Evolutionary conservation across 2,888 invertebrate genomes (phyloP).

Genomic region (Lutraria lutraria): DNA sequence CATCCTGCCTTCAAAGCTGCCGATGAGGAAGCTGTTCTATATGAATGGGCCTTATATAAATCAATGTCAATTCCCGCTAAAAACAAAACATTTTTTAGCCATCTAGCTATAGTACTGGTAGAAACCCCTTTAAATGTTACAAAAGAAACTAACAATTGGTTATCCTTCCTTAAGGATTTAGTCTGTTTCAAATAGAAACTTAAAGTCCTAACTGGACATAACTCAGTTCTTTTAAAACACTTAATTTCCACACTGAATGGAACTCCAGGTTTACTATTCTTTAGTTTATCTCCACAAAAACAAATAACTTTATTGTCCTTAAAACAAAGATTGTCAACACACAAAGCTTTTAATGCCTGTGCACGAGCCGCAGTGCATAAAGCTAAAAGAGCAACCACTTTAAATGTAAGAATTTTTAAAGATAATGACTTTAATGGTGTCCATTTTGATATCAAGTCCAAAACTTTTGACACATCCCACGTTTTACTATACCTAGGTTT

Average conservation of each 20-base stretch:
- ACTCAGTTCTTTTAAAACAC: neutral
- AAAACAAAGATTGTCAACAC: neutral
- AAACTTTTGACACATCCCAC: constrained; percentile 49
- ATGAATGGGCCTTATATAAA: constrained; percentile 44
- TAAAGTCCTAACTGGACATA: constrained; percentile 35
- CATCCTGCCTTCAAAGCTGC: constrained; percentile 34
- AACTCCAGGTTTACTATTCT: neutral
- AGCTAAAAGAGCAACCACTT: constrained; percentile 28
- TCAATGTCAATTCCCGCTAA: constrained; percentile 21
- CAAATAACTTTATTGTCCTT: neutral
- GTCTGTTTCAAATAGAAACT: constrained; percentile 4
- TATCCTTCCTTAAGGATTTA: constrained; percentile 25
- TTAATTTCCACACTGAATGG: neutral
- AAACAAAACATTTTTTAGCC: constrained; percentile 26
- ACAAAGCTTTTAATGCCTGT: constrained; percentile 33
- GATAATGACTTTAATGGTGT: constrained; percentile 29
- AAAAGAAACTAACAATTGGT: constrained; percentile 29
- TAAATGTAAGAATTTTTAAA: constrained; percentile 44
- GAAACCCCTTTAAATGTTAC: constrained; percentile 33
- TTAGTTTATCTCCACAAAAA: neutral
- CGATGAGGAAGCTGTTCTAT: constrained; percentile 37
- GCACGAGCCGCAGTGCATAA: constrained; percentile 29
- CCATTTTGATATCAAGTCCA: constrained; percentile 35
- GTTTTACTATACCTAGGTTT: constrained; percentile 42
- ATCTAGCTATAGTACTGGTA: constrained; percentile 40